phyloP scores from a whole-genome alignment of 2,797 vertebrate genomes.

The Aeoliscus strigatus region DNA sequence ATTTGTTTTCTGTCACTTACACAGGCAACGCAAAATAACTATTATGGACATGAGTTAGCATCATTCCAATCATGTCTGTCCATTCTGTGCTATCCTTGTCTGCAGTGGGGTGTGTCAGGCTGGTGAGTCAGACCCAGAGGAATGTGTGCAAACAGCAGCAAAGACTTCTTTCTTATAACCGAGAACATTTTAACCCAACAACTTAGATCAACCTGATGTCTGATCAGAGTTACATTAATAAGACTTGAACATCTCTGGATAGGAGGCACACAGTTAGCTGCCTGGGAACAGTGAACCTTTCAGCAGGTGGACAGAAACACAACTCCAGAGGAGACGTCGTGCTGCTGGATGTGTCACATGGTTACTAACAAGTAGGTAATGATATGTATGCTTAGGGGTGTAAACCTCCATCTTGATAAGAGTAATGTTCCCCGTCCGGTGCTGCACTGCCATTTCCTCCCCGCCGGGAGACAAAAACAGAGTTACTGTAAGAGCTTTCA shows the following conservation, averaged over 20 bases:
- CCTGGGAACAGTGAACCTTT: too few species aligned
- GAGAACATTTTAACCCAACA: too few species aligned
- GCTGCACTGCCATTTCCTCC: constrained; percentile 26
- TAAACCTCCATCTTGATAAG: constrained; percentile 21
- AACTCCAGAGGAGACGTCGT: too few species aligned
- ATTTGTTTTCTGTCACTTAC: constrained; percentile 19
- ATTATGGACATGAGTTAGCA: constrained; percentile 41
- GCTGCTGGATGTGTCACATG: too few species aligned
- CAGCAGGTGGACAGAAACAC: too few species aligned
- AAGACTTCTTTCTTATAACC: too few species aligned
- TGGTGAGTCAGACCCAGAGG: too few species aligned
- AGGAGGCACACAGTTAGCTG: too few species aligned
- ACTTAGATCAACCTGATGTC: too few species aligned
- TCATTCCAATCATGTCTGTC: constrained; percentile 25
- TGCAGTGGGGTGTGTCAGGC: constrained; percentile 15
- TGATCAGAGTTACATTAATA: neutral
- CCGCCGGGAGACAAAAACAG: constrained; percentile 46
- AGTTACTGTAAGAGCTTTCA: constrained; percentile 47
- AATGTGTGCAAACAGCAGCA: too few species aligned
- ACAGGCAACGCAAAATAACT: constrained; percentile 21
- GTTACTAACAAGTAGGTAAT: too few species aligned
- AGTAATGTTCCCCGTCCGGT: constrained; percentile 36
- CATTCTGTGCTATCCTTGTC: constrained; percentile 17
- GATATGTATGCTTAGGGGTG: too few species aligned
- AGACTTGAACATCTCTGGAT: neutral